A percentile compares a stretch with the other conserved stretches of the same genome.
These are phyloP conservation scores for Heterodera filipjevi DNA, from an alignment of 2,888 invertebrate species.

Conservation along the genomic window DNA sequence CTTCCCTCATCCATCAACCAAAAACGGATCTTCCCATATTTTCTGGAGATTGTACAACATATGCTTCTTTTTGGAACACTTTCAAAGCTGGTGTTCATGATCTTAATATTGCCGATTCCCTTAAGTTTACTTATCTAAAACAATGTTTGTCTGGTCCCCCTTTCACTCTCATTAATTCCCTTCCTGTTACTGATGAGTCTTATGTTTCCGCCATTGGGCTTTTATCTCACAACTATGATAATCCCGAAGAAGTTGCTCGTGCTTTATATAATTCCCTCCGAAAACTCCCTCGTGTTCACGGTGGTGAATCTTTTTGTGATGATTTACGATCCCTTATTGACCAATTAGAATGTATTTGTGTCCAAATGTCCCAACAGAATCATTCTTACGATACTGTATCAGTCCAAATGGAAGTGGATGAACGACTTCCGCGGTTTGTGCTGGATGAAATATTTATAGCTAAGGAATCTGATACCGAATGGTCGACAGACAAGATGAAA, in stretches of 20 bases:
- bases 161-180: background rate
- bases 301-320: background rate
- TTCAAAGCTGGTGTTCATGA: background rate
- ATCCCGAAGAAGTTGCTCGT: background rate
- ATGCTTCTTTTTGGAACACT: background rate
- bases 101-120: background rate
- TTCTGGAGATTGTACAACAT: background rate
- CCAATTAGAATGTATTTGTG: background rate
- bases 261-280: background rate
- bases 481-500: background rate
- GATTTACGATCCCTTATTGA: slow-evolving; percentile 2
- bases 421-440: background rate
- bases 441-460: slow-evolving; percentile 1
- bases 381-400: background rate
- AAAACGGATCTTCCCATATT: background rate
- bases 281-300: background rate
- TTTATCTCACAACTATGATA: background rate
- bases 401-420: slow-evolving; percentile 6
- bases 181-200: background rate
- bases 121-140: too few relatives aligned
- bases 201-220: background rate
- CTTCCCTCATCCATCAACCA: background rate
- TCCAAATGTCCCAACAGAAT: slow-evolving; percentile 20
- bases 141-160: background rate
- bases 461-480: background rate